A percentile compares a stretch with the other conserved stretches of the same genome.
phyloP scores from a whole-genome alignment of 2,797 vertebrate genomes.

The Gymnodraco acuticeps region DNA sequence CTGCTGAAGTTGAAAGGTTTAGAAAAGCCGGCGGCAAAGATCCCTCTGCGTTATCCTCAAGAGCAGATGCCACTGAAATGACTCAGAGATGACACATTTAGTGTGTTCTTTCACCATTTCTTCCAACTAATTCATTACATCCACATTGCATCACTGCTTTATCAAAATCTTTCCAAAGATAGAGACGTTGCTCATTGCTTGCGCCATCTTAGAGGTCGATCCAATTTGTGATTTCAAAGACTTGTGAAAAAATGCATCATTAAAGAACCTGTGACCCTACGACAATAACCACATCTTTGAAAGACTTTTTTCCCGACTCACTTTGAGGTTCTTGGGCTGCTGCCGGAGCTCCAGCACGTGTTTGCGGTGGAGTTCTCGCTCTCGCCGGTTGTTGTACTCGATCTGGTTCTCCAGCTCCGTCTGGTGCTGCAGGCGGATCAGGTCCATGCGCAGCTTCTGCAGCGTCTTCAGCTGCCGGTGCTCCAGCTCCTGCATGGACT shows the following conservation, averaged over 20 bases:
- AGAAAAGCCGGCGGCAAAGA: not conserved
- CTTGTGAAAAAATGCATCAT: not conserved
- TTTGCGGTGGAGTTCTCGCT: constrained; percentile 98
- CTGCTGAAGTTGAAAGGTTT: constrained; percentile 34
- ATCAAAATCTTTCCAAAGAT: constrained; percentile 43
- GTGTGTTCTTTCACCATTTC: constrained; percentile 33
- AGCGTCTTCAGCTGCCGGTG: constrained; percentile 95
- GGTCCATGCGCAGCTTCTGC: constrained; percentile 98
- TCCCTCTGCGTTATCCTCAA: constrained; percentile 3
- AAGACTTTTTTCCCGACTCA: constrained; percentile 43
- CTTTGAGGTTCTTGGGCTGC: constrained; percentile 99
- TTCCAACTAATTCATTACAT: constrained; percentile 64
- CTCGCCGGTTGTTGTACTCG: constrained; percentile 98
- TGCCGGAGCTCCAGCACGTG: constrained; percentile 99
- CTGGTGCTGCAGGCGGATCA: constrained; percentile 99
- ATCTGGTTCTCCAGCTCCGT: constrained; percentile 99
- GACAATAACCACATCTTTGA: not conserved
- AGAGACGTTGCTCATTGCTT: constrained; percentile 63
- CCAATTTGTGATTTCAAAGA: constrained; percentile 34
- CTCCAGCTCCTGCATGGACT: constrained; percentile 97
- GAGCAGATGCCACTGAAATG: constrained; percentile 32
- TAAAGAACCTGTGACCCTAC: not conserved
- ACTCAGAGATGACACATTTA: constrained; percentile 37
- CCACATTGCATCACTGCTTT: constrained; percentile 68
- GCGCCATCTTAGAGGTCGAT: constrained; percentile 48